Evolutionary conservation across 2,888 invertebrate species (phyloP).

Genomic region (Euplexia lucipara): DNA sequence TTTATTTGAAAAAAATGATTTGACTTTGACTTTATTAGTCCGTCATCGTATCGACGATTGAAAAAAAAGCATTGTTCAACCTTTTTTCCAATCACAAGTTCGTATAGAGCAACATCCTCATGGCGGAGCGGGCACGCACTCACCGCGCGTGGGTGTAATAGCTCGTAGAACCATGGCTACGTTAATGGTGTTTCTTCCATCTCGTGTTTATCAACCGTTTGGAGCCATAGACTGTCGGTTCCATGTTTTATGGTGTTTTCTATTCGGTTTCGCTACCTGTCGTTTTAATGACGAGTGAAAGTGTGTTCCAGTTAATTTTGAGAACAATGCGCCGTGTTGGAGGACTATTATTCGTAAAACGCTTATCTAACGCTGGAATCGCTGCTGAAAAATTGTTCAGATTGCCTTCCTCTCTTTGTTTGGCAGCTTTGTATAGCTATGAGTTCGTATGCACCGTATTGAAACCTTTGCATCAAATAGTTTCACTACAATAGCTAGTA

Average conservation of each 20-base stretch:
- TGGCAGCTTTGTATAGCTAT: conserved; percentile 7
- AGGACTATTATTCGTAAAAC: conserved; percentile 40
- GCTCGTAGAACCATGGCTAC: conserved; percentile 26
- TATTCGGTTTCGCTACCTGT: conserved; percentile 58
- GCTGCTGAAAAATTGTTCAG: conserved; percentile 41
- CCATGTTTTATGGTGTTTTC: conserved; percentile 42
- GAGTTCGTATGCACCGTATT: conserved; percentile 5
- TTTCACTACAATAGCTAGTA: conserved; percentile 17
- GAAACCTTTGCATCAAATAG: not conserved
- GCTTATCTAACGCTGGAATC: conserved; percentile 39
- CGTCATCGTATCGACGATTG: too few species aligned
- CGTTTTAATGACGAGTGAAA: conserved; percentile 62
- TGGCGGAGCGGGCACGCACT: not conserved
- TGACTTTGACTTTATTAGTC: not conserved
- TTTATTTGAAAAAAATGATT: too few species aligned
- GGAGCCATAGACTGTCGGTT: conserved; percentile 18
- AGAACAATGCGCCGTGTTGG: conserved; percentile 56
- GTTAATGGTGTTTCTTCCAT: conserved; percentile 16
- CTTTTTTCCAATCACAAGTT: not conserved
- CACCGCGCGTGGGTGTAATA: conserved; percentile 33
- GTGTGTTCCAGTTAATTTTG: conserved; percentile 58
- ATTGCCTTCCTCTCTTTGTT: conserved; percentile 39
- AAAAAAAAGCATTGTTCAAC: too few species aligned
- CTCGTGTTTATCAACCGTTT: conserved; percentile 40
- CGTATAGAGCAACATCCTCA: not conserved